Conservation (phyloP, 1,140 invertebrate genomes). For the Drosophila parabipectinata region DNA sequence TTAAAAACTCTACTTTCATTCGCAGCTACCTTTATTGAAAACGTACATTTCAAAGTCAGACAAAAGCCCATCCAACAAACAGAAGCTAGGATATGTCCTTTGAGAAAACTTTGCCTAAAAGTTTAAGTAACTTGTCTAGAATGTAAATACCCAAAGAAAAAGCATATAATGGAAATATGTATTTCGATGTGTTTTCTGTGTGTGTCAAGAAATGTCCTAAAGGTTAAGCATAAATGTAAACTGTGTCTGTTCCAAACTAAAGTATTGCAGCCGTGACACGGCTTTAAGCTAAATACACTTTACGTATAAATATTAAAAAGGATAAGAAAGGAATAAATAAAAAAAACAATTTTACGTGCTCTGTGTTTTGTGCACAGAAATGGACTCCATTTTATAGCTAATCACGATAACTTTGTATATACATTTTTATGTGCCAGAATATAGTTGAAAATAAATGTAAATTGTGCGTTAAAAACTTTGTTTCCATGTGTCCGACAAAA, state of each 20-base stretch:
- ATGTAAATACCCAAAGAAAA: slow-evolving; percentile 20
- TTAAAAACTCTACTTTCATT: not conserved
- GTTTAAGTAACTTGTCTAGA: slow-evolving; percentile 9
- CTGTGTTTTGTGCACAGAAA: not conserved
- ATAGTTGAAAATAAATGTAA: slow-evolving; percentile 55
- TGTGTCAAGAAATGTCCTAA: slow-evolving; percentile 32
- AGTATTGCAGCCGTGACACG: slow-evolving; percentile 68
- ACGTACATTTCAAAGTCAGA: not conserved
- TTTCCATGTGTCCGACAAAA: slow-evolving; percentile 6
- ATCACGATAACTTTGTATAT: slow-evolving; percentile 49
- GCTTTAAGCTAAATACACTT: slow-evolving; percentile 64
- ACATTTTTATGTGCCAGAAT: slow-evolving; percentile 54
- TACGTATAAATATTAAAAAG: not conserved
- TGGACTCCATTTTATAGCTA: slow-evolving; percentile 27
- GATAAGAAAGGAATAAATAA: not conserved
- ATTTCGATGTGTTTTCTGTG: slow-evolving; percentile 50
- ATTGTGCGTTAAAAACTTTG: slow-evolving; percentile 48
- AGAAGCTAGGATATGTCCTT: slow-evolving; percentile 10
- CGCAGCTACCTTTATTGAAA: not conserved
- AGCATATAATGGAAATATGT: not conserved
- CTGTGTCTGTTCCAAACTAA: slow-evolving; percentile 55
- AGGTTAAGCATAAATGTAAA: slow-evolving; percentile 23
- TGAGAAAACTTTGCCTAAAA: slow-evolving; percentile 19
- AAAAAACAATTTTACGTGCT: slow-evolving; percentile 4
- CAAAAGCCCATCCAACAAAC: not conserved